phyloP scores from a whole-genome alignment of 2,888 invertebrate species.

The Diloba caeruleocephala region DNA sequence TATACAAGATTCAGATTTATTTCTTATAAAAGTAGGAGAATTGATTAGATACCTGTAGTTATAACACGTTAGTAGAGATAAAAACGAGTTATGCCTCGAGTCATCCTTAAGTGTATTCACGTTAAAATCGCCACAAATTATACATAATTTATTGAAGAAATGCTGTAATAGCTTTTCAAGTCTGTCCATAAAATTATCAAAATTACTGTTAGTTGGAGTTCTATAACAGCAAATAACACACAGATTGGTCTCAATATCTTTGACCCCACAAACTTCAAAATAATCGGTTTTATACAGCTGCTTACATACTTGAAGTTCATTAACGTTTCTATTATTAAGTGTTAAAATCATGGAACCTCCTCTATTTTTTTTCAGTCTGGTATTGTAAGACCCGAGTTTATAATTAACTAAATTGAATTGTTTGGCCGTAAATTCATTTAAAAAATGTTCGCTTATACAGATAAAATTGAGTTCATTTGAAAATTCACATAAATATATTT shows the following conservation, averaged over 20 bases:
- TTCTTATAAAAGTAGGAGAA: conserved; percentile 1
- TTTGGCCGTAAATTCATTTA: neutral
- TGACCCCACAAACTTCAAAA: conserved; percentile 7
- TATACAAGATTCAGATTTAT: neutral
- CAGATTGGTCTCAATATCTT: neutral
- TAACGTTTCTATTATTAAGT: neutral
- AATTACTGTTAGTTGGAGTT: neutral
- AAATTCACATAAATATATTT: no score
- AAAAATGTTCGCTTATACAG: no score
- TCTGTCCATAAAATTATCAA: no score
- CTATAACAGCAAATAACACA: conserved; percentile 5
- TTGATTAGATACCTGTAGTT: conserved; percentile 1
- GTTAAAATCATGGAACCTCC: conserved; percentile 6
- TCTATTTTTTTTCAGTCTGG: conserved; percentile 6
- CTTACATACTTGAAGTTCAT: conserved; percentile 2
- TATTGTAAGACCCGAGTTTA: conserved; percentile 4
- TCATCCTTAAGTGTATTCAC: conserved; percentile 6
- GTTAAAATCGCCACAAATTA: conserved; percentile 6
- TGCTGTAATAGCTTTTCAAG: conserved; percentile 7
- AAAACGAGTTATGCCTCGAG: neutral
- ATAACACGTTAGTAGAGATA: neutral
- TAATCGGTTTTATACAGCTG: conserved; percentile 1
- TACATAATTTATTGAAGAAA: conserved; percentile 1
- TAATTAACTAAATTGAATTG: conserved; percentile 2
- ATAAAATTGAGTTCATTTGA: no score